Base-by-base conservation (phyloP, 2,113 vertebrate species). In the Podiceps cristatus region DNA sequence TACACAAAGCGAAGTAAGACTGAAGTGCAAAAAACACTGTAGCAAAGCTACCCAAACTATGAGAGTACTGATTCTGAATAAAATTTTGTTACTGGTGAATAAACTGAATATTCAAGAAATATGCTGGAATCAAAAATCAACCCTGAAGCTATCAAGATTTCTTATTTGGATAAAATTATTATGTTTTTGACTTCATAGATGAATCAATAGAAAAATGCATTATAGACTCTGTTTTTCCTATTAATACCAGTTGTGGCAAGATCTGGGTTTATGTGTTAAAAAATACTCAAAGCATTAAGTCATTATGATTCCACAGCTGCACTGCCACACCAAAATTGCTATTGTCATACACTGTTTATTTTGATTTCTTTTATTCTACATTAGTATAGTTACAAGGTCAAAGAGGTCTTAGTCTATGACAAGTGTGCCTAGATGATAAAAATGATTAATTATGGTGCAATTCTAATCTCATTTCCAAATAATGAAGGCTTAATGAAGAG, bases 151-250 rank as follows among this genome's bases (percentile, higher is more conserved):
- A 69, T 47, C 16, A 47, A n/a, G 6, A 47, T 33, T 78, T 89
- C 5, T 60, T 9, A 45, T 79, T 75, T 58, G 15, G 14, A 6
- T 47, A 53, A 58, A 60, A 47, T 4, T 72, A 20, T 4, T 40
- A 10, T 68, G 3, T 18, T 74, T 93, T 45, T 82, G 35, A 68
- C 49, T 63, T 31, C 9, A 86, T 13, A 68, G 27, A 67, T 35
- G 0, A 44, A 40, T n/a, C 5, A 25, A 18, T 40, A 28, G 1
- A 50, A 66, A 80, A 63, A 25, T n/a, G 1, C 4, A 3, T 31
- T 52, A n/a, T 9, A 11, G 4, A 14, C 2, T 24, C 18, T 55
- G 11, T 18, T 80, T 35, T 62, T 77, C 45, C 27, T 23, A 49
- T 16, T 72, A 8, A 33, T 66, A 67, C 28, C 20, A 63, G 25